phyloP scores from a whole-genome alignment of 2,113 vertebrate genomes.

The Varanus salvator region DNA sequence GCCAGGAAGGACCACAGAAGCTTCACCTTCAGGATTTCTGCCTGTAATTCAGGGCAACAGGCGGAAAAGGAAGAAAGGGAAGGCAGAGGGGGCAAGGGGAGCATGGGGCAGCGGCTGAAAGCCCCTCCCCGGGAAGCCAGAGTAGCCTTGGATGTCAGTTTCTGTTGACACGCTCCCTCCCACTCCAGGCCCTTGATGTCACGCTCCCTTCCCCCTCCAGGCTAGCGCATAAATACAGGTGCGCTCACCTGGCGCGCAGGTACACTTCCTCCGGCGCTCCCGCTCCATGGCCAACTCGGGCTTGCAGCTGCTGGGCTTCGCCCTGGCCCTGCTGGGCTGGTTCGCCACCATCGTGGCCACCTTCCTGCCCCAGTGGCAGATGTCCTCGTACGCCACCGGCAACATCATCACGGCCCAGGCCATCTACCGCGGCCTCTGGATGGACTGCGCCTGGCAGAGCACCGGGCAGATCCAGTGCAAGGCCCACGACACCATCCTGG shows the following conservation, averaged over 20 bases:
- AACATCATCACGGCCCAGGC: constrained; percentile 16
- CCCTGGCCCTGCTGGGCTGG: constrained; percentile 74
- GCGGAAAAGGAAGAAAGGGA: too few species aligned
- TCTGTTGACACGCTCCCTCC: not conserved
- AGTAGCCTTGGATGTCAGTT: not conserved
- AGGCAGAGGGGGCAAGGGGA: too few species aligned
- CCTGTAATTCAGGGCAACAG: not conserved
- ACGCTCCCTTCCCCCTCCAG: constrained; percentile 1
- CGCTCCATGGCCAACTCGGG: constrained; percentile 87
- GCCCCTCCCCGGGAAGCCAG: not conserved
- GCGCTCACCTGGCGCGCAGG: constrained; percentile 61
- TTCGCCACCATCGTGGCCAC: constrained; percentile 31
- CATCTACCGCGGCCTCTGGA: constrained; percentile 20
- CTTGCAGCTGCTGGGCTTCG: constrained; percentile 89
- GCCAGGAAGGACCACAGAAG: not conserved
- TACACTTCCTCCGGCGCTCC: not conserved
- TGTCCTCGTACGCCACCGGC: constrained; percentile 4
- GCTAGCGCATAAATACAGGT: constrained; percentile 63
- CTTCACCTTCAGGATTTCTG: not conserved
- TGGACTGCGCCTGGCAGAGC: constrained; percentile 26
- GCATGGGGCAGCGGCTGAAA: not conserved
- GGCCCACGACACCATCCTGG: not conserved
- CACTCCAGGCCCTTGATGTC: not conserved
- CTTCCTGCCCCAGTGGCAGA: constrained; percentile 27
- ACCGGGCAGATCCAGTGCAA: constrained; percentile 15